Evolutionary conservation across 1,140 invertebrate species (phyloP).

Genomic region (Drosophila melanica): DNA sequence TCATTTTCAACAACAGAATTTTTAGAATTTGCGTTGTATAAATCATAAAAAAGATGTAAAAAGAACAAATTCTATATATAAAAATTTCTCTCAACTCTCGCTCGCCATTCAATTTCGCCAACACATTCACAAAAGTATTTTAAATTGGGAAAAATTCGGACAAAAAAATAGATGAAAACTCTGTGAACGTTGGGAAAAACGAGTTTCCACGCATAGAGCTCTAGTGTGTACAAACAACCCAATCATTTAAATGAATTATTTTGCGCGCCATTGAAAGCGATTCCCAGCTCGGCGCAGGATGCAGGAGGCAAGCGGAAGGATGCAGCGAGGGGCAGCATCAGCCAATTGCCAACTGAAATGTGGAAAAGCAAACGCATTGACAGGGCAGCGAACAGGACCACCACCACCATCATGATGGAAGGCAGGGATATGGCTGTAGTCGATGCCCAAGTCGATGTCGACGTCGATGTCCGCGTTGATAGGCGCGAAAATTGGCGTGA

Average conservation of each 20-base stretch:
- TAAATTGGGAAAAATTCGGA: constrained; percentile 38
- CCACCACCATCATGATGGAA: constrained; percentile 15
- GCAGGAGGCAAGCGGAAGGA: constrained; percentile 42
- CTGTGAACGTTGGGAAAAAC: constrained; percentile 64
- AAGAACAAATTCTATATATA: not conserved
- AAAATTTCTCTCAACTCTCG: constrained; percentile 12
- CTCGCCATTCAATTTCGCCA: constrained; percentile 4
- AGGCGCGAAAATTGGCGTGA: constrained; percentile 80
- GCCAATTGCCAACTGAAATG: constrained; percentile 34
- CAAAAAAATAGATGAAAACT: constrained; percentile 11
- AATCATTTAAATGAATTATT: constrained; percentile 81
- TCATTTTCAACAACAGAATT: too few species aligned
- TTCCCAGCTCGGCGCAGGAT: constrained; percentile 37
- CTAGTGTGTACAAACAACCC: constrained; percentile 68
- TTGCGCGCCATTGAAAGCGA: constrained; percentile 47
- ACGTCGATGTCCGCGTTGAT: constrained; percentile 46
- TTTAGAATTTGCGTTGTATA: too few species aligned
- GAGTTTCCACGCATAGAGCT: constrained; percentile 60
- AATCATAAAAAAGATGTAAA: too few species aligned
- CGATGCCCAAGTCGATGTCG: constrained; percentile 42
- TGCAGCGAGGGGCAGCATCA: constrained; percentile 15
- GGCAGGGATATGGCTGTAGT: constrained; percentile 14
- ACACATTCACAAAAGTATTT: constrained; percentile 19
- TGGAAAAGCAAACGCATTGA: constrained; percentile 20
- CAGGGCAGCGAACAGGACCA: constrained; percentile 12